phyloP scores from a whole-genome alignment of 2,113 vertebrate species.

The Oreochromis spilurus region DNA sequence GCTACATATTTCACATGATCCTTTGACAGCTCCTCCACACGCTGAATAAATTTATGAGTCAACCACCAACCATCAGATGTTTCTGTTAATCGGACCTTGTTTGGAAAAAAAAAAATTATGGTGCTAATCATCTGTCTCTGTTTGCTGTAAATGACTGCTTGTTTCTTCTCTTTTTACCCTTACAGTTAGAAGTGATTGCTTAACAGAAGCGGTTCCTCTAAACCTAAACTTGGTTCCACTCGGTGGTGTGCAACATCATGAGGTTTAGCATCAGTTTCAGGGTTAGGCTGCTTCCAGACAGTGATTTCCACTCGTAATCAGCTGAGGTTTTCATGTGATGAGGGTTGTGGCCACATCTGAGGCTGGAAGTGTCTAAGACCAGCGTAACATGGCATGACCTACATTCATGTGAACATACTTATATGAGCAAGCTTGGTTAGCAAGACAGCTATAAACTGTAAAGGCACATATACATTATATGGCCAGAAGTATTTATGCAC shows the following conservation, averaged over 20 bases:
- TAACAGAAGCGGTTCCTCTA: not conserved
- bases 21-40: not conserved
- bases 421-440: not conserved
- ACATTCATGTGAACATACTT: not conserved
- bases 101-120: not conserved
- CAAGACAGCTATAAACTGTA: not conserved
- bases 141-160: not conserved
- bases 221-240: not conserved
- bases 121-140: not conserved
- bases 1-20: not conserved
- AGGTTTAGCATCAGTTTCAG: not conserved
- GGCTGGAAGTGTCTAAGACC: not conserved
- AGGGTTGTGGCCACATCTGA: not conserved
- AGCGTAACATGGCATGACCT: not conserved
- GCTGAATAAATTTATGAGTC: not conserved
- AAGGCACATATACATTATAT: not conserved
- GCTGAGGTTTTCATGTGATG: slow-evolving; percentile 1
- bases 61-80: not conserved
- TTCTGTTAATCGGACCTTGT: not conserved
- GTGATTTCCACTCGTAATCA: not conserved
- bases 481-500: not conserved
- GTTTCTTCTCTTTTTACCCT: not conserved
- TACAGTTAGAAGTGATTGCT: not conserved
- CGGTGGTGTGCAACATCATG: not conserved
- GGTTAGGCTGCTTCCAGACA: not conserved